Evolutionary conservation across 1,140 invertebrate species (phyloP).

Genomic region (Rhizoglyphus robini): DNA sequence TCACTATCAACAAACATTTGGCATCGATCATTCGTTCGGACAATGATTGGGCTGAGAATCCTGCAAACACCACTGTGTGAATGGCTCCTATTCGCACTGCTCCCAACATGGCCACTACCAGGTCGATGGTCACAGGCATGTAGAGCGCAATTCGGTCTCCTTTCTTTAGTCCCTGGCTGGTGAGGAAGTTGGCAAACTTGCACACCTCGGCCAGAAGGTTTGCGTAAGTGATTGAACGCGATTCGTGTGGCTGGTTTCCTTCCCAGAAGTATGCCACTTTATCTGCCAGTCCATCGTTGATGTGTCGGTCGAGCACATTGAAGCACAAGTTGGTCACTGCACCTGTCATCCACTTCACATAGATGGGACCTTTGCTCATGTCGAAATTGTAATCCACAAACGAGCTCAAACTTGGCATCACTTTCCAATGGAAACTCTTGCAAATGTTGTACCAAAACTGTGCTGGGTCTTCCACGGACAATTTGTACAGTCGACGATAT

Average conservation of each 20-base stretch:
- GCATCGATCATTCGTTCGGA: too few species aligned
- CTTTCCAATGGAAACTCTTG: slow-evolving; percentile 80
- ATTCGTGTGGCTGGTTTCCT: slow-evolving; percentile 84
- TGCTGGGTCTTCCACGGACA: slow-evolving; percentile 68
- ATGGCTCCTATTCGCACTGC: slow-evolving; percentile 84
- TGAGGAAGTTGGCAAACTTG: slow-evolving; percentile 79
- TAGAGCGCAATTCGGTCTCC: slow-evolving; percentile 90
- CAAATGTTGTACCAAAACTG: slow-evolving; percentile 79
- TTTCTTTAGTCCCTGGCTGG: slow-evolving; percentile 41
- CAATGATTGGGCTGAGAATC: slow-evolving; percentile 83
- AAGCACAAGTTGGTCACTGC: slow-evolving; percentile 88
- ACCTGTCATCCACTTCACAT: slow-evolving; percentile 84
- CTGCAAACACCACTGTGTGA: slow-evolving; percentile 92
- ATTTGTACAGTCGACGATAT: slow-evolving; percentile 66
- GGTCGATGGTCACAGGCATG: slow-evolving; percentile 99
- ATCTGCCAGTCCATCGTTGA: slow-evolving; percentile 67
- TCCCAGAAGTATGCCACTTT: slow-evolving; percentile 92
- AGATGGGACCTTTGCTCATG: slow-evolving; percentile 67
- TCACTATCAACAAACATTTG: slow-evolving; percentile 67
- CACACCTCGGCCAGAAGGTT: slow-evolving; percentile 71
- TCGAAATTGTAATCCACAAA: slow-evolving; percentile 89
- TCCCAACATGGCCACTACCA: too few species aligned
- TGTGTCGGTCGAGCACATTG: slow-evolving; percentile 80
- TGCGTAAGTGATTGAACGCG: too few species aligned
- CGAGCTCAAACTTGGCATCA: slow-evolving; percentile 44